These are phyloP conservation scores for Cryptotermes secundus DNA, from an alignment of 1,140 invertebrate species.

Conservation along the genomic window DNA sequence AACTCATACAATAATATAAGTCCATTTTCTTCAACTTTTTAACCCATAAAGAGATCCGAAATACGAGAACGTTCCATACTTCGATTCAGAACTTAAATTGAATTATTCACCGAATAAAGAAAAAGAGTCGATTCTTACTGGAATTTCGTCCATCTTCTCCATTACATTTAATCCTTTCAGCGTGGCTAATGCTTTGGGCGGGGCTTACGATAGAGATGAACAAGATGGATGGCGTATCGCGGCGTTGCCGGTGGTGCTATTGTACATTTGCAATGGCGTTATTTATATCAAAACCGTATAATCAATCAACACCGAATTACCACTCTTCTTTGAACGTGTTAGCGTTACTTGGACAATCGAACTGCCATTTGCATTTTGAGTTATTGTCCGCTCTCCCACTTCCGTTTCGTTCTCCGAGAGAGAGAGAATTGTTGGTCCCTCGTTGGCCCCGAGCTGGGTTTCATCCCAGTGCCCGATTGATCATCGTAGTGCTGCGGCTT, in stretches of 20 bases:
- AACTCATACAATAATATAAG: no score
- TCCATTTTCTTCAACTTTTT: no score
- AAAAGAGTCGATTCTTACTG: no score
- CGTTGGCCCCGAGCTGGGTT: background rate
- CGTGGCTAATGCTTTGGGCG: no score
- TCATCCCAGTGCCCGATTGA: background rate
- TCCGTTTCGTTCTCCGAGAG: background rate
- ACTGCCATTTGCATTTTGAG: slow-evolving; percentile 7
- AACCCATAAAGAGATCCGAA: no score
- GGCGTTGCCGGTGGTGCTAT: background rate
- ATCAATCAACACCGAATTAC: background rate
- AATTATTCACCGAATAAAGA: no score
- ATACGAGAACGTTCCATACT: no score
- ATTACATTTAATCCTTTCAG: no score
- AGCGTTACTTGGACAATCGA: slow-evolving; percentile 3
- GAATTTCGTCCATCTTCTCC: no score
- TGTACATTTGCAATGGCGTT: background rate
- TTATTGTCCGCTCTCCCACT: background rate
- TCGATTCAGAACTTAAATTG: no score
- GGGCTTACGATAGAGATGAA: background rate
- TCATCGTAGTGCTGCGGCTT: background rate
- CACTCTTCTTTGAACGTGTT: background rate
- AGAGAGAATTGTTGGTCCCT: background rate
- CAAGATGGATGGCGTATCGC: background rate
- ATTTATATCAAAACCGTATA: background rate